Percentiles rank a stretch among this genome's conserved stretches.
Conservation (phyloP, 2,113 vertebrate species). For the Felis chaus region DNA sequence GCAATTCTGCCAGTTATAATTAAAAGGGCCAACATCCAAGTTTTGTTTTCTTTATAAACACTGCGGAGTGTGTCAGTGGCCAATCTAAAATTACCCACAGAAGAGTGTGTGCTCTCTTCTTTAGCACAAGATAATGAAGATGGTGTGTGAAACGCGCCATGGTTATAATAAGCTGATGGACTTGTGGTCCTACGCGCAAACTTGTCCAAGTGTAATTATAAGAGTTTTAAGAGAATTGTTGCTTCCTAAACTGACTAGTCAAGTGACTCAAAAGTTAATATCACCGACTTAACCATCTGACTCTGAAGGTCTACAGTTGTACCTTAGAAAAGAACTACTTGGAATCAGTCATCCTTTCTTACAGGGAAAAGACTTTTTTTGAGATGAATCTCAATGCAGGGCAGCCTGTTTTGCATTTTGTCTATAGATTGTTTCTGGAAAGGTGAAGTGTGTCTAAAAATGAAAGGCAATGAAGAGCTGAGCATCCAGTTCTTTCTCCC, state of each 20-base stretch:
- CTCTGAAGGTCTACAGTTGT: constrained; percentile 69
- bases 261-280: constrained; percentile 90
- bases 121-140: constrained; percentile 84
- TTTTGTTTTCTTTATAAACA: constrained; percentile 90
- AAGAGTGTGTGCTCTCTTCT: constrained; percentile 84
- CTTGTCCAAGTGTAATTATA: constrained; percentile 81
- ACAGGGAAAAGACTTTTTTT: background rate
- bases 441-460: constrained; percentile 3
- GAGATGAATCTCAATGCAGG: background rate
- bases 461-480: background rate
- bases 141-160: constrained; percentile 75
- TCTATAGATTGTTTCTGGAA: background rate
- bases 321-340: constrained; percentile 48
- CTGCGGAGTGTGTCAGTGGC: constrained; percentile 85
- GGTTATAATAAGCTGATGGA: constrained; percentile 85
- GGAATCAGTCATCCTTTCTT: background rate
- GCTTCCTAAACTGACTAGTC: constrained; percentile 74
- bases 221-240: constrained; percentile 76
- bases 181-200: constrained; percentile 83
- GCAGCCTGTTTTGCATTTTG: background rate
- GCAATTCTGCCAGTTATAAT: constrained; percentile 84
- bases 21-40: constrained; percentile 87
- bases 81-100: constrained; percentile 89
- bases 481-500: background rate
- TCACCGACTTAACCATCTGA: constrained; percentile 89